Percentiles rank a stretch among this genome's conserved stretches.
phyloP scores from a whole-genome alignment of 2,113 vertebrate species.

The Actenoides hombroni region DNA sequence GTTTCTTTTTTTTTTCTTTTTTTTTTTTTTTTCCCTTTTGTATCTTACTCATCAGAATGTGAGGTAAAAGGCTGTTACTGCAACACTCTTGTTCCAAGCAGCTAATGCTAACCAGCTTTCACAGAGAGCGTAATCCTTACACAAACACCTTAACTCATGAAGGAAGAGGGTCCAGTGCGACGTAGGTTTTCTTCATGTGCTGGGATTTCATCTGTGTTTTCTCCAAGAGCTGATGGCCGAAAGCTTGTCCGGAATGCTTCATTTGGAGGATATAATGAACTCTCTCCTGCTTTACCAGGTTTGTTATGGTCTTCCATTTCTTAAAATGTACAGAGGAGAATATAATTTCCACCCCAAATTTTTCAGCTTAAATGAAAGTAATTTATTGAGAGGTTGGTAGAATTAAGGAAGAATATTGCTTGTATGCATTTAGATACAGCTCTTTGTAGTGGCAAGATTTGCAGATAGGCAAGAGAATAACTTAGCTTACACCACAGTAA shows the following conservation, averaged over 20 bases:
- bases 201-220: slow-evolving; percentile 82
- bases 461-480: background rate
- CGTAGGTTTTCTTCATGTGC: slow-evolving; percentile 92
- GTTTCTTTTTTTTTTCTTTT: slow-evolving; percentile 64
- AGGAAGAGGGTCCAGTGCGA: slow-evolving; percentile 86
- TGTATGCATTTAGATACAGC: background rate
- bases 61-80: slow-evolving; percentile 74
- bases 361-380: background rate
- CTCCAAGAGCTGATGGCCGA: slow-evolving; percentile 86
- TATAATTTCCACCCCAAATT: background rate
- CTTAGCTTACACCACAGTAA: background rate
- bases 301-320: slow-evolving; percentile 73
- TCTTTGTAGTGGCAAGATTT: background rate
- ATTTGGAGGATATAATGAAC: slow-evolving; percentile 95
- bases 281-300: slow-evolving; percentile 91
- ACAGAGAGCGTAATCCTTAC: slow-evolving; percentile 65
- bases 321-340: background rate
- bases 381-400: background rate
- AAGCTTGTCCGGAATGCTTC: slow-evolving; percentile 97
- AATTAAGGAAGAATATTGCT: background rate
- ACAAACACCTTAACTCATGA: slow-evolving; percentile 84
- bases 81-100: slow-evolving; percentile 71
- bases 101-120: slow-evolving; percentile 74
- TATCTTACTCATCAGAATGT: slow-evolving; percentile 74
- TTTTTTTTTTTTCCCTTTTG: slow-evolving; percentile 11